Evolutionary conservation across 1,140 invertebrate species (phyloP).

Genomic region (Neocloeon triangulifer): DNA sequence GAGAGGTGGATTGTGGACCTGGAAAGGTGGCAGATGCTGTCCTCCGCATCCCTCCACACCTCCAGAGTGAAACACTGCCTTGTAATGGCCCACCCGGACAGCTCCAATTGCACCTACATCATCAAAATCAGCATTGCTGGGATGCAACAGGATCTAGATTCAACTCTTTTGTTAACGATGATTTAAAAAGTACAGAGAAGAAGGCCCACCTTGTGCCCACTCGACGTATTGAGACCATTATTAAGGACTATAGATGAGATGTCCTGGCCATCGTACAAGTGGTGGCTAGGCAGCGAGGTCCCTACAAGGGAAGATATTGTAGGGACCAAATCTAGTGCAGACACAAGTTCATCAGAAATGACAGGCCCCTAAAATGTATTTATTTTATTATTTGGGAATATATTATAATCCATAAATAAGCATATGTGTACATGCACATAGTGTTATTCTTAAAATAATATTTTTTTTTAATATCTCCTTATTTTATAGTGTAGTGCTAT

Average conservation of each 20-base stretch:
- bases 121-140: conserved; percentile 7
- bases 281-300: conserved; percentile 3
- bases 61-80: conserved; percentile 10
- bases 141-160: conserved; percentile 10
- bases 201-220: background rate
- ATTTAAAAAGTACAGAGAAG: too few relatives aligned
- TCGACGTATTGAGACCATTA: background rate
- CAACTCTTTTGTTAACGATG: too few relatives aligned
- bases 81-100: conserved; percentile 9
- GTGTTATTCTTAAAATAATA: too few relatives aligned
- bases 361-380: too few relatives aligned
- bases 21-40: background rate
- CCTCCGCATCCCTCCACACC: background rate
- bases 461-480: too few relatives aligned
- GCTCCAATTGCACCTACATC: conserved; percentile 8
- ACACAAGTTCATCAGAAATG: conserved; percentile 5
- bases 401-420: too few relatives aligned
- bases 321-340: conserved; percentile 9
- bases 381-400: too few relatives aligned
- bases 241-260: conserved; percentile 6
- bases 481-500: too few relatives aligned
- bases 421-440: too few relatives aligned
- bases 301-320: conserved; percentile 7
- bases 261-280: conserved; percentile 9
- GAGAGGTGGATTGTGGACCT: conserved; percentile 7